phyloP scores from a whole-genome alignment of 2,797 vertebrate species.

The Sebastolobus altivelis region DNA sequence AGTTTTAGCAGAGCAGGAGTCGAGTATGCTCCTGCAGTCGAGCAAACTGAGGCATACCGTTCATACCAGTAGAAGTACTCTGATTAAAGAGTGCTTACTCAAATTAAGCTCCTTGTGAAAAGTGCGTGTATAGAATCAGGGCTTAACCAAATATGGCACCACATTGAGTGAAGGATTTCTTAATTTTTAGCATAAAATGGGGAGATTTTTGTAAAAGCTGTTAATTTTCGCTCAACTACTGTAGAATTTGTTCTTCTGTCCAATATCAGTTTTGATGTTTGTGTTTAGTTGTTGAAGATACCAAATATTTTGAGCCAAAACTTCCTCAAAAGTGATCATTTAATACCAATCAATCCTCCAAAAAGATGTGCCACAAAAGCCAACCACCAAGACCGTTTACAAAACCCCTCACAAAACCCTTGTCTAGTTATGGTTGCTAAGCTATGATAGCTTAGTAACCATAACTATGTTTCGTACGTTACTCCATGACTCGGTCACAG shows the following conservation, averaged over 20 bases:
- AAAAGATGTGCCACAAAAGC: no score
- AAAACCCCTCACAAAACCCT: background rate
- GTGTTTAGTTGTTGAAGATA: background rate
- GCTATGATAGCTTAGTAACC: background rate
- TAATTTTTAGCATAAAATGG: background rate
- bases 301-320: background rate
- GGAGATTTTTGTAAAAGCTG: background rate
- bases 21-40: conserved; percentile 24
- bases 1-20: conserved; percentile 48
- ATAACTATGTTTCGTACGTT: background rate
- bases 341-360: background rate
- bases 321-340: background rate
- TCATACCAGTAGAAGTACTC: background rate
- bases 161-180: background rate
- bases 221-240: background rate
- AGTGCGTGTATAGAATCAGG: background rate
- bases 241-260: background rate
- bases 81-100: background rate
- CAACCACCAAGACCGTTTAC: no score
- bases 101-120: background rate
- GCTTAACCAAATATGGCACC: background rate
- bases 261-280: background rate
- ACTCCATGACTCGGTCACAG: background rate
- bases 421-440: no score
- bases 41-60: background rate